Evolutionary conservation across 2,888 invertebrate species (phyloP), one percentile per base, ranked within the genome.

Genomic region (Strigamia crassipes): DNA sequence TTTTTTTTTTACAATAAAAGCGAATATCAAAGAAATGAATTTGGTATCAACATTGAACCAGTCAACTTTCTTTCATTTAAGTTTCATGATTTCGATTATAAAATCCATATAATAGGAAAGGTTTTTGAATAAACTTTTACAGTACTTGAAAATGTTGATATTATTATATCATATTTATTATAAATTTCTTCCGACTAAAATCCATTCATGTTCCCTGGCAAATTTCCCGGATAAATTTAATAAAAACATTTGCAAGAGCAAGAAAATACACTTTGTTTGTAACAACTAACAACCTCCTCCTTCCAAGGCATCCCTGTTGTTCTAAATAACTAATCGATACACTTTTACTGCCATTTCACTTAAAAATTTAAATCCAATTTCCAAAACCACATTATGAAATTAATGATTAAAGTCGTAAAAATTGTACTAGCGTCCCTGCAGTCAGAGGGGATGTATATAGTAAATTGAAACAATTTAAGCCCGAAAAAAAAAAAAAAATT

Each of bases 241-340:
- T 66, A 66, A 66, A 21, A 73, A 73, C 23, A 73, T 12, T 73
- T 73, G 27, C 12, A 73, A 27, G 27, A 73, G 73, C 73, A 73
- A 27, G 27, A 73, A 27, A 73, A 56, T 56, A 18, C 9, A n/a
- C 12, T 46, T 46, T 18, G 13, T 46, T 46, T 18, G 13, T 51
- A 15, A 51, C 13, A 15, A 6, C 51, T n/a, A 51, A 13, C 13
- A 12, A 27, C 27, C 27, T 27, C 23, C 15, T 66, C 15, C 31
- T 15, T 73, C 31, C 73, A 73, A 73, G 73, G 73, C 73, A 73
- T 73, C 8, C 31, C 15, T 27, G 23, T 66, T n/a, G 15, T 56
- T n/a, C 9, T 56, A n/a, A 56, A 56, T 56, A 56, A n/a, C 18
- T 56, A 56, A 18, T 51, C 56, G n/a, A n/a, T 18, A 18, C n/a